Percentiles rank a stretch among this genome's conserved stretches.
Conservation (phyloP, 2,888 invertebrate genomes). For the Lochmaea crataegi region DNA sequence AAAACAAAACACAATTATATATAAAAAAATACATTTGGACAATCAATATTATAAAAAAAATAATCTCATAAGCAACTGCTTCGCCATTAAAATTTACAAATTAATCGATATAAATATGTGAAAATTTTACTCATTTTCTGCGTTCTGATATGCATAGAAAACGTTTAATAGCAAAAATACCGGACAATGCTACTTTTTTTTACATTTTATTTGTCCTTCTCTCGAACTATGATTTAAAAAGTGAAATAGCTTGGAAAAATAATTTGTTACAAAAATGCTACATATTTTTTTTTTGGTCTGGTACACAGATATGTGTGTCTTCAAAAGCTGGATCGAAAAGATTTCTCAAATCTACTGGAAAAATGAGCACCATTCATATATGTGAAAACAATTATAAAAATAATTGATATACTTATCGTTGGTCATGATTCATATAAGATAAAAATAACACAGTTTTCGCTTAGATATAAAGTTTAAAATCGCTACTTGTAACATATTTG, state of each 20-base stretch:
- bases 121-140: conserved; percentile 30
- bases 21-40: conserved; percentile 46
- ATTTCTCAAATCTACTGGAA: conserved; percentile 36
- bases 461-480: conserved; percentile 41
- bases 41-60: conserved; percentile 43
- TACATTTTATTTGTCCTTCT: conserved; percentile 45
- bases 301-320: conserved; percentile 58
- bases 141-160: conserved; percentile 54
- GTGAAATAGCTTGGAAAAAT: conserved; percentile 60
- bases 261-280: conserved; percentile 56
- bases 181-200: conserved; percentile 45
- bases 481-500: conserved; percentile 34
- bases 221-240: conserved; percentile 42
- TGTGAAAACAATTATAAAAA: conserved; percentile 42
- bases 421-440: conserved; percentile 47
- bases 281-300: conserved; percentile 55
- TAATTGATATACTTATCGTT: conserved; percentile 43
- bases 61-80: conserved; percentile 49
- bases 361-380: conserved; percentile 43
- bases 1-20: conserved; percentile 32
- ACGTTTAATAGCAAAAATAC: conserved; percentile 56
- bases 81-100: conserved; percentile 32
- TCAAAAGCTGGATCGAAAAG: conserved; percentile 44
- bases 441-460: conserved; percentile 53
- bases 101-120: conserved; percentile 30